phyloP scores from a whole-genome alignment of 2,888 invertebrate species.

The Erpobdella octoculata region DNA sequence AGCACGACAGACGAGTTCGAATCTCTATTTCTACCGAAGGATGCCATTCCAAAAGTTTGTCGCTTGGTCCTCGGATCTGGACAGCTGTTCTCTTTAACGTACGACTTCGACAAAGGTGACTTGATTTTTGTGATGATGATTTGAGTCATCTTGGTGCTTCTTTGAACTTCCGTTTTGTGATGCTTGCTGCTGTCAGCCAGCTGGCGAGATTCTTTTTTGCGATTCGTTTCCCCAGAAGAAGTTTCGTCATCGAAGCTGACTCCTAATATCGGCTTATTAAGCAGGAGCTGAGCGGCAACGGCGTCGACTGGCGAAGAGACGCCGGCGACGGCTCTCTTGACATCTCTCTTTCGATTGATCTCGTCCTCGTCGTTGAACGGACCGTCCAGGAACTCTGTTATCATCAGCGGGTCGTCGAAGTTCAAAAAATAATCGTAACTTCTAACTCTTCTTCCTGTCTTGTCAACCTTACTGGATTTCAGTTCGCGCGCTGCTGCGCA shows the following conservation, averaged over 20 bases:
- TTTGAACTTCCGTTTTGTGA: not conserved
- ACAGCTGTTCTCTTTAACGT: not conserved
- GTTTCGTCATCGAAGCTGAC: slow-evolving; percentile 17
- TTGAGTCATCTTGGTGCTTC: no score
- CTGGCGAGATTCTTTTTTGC: not conserved
- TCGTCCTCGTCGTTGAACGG: slow-evolving; percentile 22
- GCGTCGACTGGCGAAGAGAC: not conserved
- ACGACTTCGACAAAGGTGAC: not conserved
- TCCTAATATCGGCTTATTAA: slow-evolving; percentile 3
- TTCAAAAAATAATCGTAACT: slow-evolving; percentile 18
- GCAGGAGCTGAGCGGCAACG: not conserved
- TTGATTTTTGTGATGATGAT: no score
- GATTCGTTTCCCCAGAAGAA: not conserved
- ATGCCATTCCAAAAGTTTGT: slow-evolving; percentile 18
- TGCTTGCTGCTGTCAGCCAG: not conserved
- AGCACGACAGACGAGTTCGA: not conserved
- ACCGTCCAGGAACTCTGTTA: slow-evolving; percentile 30
- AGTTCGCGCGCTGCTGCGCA: no score
- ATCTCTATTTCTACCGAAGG: not conserved
- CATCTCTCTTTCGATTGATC: not conserved
- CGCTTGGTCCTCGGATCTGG: slow-evolving; percentile 15
- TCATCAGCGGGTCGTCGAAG: slow-evolving; percentile 25
- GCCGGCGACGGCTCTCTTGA: not conserved
- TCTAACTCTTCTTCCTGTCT: not conserved
- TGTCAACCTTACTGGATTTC: not conserved